These are phyloP conservation scores for Varroa destructor DNA, from an alignment of 1,140 invertebrate species.

Conservation along the genomic window DNA sequence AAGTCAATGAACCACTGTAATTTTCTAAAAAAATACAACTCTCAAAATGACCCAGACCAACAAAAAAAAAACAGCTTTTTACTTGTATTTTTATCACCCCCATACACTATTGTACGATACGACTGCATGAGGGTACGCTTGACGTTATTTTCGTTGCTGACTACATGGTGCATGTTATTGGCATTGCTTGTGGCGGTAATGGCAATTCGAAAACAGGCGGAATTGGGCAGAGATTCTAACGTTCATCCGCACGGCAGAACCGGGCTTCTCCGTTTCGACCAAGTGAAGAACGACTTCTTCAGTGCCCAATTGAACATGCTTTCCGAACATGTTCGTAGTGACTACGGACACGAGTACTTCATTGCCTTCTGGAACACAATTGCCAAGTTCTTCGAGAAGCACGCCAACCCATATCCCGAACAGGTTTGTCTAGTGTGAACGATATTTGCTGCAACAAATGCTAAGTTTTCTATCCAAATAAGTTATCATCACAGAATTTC, in stretches of 20 bases:
- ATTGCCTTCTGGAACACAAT: constrained; percentile 17
- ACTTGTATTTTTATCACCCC: no score
- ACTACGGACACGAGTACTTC: constrained; percentile 15
- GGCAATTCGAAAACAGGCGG: no score
- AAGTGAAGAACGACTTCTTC: constrained; percentile 17
- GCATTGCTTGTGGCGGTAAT: no score
- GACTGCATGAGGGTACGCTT: no score
- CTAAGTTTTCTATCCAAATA: neutral
- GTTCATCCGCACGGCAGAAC: neutral
- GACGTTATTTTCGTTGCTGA: no score
- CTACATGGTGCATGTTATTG: no score
- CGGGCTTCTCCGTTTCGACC: neutral
- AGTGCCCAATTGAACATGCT: constrained; percentile 29
- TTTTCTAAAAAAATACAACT: no score
- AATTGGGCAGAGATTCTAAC: no score
- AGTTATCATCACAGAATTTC: neutral
- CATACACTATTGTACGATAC: no score
- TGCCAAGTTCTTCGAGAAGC: neutral
- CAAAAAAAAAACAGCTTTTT: no score
- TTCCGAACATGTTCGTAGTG: constrained; percentile 33
- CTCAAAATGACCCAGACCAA: no score
- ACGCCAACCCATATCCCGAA: constrained; percentile 14
- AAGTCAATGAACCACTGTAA: no score
- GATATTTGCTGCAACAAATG: neutral
- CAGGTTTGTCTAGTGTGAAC: neutral